Evolutionary conservation across 2,797 vertebrate genomes (phyloP), one percentile per base, ranked within the genome.

Genomic region (Aulostomus chinensis): DNA sequence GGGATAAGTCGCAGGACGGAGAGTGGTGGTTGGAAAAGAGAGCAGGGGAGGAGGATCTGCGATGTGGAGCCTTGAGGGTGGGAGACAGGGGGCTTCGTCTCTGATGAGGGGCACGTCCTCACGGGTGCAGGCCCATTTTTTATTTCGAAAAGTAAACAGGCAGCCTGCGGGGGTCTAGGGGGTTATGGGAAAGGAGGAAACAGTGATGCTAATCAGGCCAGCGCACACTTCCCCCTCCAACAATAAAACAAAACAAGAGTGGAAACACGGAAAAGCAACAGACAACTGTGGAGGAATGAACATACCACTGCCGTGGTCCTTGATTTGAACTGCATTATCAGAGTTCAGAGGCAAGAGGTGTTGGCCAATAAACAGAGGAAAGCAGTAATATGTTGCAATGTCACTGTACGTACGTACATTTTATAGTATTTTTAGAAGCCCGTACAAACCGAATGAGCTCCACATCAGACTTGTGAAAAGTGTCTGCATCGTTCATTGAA

Each of bases 171-270:
- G 94, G 97, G 95, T 97, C 95, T 93, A 90, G 82, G 91, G 95
- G 96, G 97, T 98, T 98, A 97, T 99, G 97, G 96, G 97, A 98
- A 98, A 96, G 92, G 91, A 98, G 97, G 96, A 98, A 98, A 91
- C 94, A 91, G 93, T 91, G 93, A 93, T 94, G 93, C 93, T 98
- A 98, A 99, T 98, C 97, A 95, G 94, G 85, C 89, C 86, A 63
- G 85, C 74, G 81, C 96, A 99, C 94, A 98, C 95, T 98, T 98
- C 96, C 96, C 90, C 94, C 95, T 94, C 82, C 80, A 80, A 89
- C 87, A 91, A 88, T 91, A 91, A 87, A 91, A 86, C 87, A 90
- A 88, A 88, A 91, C 78, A 80, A 85, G 77, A 85, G 77, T 68
- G 73, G 78, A 81, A 84, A 80, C 72, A 74, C 59, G 83, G 78